Percentiles rank a stretch among this genome's conserved stretches.
Conservation (phyloP, 2,888 invertebrate genomes). For the Dicranocentrus wangi region DNA sequence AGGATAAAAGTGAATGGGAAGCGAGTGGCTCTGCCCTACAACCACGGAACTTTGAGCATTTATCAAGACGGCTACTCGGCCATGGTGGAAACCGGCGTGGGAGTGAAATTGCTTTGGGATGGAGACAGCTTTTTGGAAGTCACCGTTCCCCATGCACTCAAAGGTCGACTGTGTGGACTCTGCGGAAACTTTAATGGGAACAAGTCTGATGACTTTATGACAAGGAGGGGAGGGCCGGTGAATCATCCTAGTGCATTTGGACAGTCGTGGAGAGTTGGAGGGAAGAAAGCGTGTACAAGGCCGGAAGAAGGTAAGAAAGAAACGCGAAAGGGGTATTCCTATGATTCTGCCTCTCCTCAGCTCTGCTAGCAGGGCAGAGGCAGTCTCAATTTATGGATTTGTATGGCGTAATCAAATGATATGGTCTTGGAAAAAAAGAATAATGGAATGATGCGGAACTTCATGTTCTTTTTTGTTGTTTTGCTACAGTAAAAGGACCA, state of each 20-base stretch:
- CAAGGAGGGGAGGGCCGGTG: constrained; percentile 80
- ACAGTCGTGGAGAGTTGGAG: constrained; percentile 92
- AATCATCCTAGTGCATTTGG: constrained; percentile 84
- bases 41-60: constrained; percentile 75
- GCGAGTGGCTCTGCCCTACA: constrained; percentile 83
- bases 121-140: constrained; percentile 93
- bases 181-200: constrained; percentile 96
- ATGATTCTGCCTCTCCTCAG: not conserved
- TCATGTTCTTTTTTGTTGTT: constrained; percentile 24
- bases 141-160: constrained; percentile 83
- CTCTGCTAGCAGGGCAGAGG: not conserved
- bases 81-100: constrained; percentile 75
- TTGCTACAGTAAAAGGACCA: constrained; percentile 74
- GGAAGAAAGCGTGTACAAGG: constrained; percentile 82
- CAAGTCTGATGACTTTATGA: constrained; percentile 80
- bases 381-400: constrained; percentile 58
- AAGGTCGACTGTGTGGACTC: constrained; percentile 95
- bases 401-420: not conserved
- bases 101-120: constrained; percentile 92
- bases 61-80: constrained; percentile 77
- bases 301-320: constrained; percentile 74
- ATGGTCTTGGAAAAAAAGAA: no score
- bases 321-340: constrained; percentile 29
- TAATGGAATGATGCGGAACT: no score
- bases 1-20: constrained; percentile 90